Evolutionary conservation across 2,888 invertebrate genomes (phyloP).

Genomic region (Lingula anatina): DNA sequence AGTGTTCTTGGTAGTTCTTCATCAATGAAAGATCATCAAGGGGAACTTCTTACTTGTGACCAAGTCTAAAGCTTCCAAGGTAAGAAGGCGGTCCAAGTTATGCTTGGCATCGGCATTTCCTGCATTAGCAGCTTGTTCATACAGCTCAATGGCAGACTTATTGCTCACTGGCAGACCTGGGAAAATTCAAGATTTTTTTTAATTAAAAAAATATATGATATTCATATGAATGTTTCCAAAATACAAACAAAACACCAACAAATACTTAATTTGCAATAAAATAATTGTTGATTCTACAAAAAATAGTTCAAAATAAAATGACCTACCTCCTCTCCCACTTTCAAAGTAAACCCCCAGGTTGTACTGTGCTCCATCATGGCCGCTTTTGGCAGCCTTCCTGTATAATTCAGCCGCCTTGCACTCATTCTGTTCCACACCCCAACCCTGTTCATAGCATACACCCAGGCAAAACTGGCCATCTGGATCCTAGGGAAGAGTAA

Average conservation of each 20-base stretch:
- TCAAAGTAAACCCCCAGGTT: conserved; percentile 31
- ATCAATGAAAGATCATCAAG: too few relatives aligned
- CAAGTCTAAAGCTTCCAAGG: conserved; percentile 8
- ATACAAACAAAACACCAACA: too few relatives aligned
- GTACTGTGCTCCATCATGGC: conserved; percentile 32
- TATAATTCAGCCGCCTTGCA: conserved; percentile 31
- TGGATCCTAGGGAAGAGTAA: too few relatives aligned
- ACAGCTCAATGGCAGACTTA: conserved; percentile 19
- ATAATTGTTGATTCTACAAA: too few relatives aligned
- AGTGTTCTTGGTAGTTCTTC: too few relatives aligned
- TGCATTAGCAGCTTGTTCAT: conserved; percentile 22
- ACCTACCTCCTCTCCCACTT: conserved; percentile 31
- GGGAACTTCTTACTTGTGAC: too few relatives aligned
- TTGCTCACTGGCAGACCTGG: conserved; percentile 26
- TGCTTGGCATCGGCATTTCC: conserved; percentile 23
- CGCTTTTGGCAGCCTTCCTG: conserved; percentile 23
- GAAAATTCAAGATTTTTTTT: neutral
- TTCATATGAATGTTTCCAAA: too few relatives aligned
- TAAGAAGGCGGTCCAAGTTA: conserved; percentile 15
- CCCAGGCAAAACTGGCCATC: conserved; percentile 40
- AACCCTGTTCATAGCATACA: conserved; percentile 41
- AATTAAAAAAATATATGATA: too few relatives aligned
- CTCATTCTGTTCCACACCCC: conserved; percentile 30
- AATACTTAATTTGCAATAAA: too few relatives aligned
- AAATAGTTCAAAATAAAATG: neutral